These are phyloP conservation scores for Sminthurides aquaticus DNA, from an alignment of 2,888 invertebrate genomes.

Conservation along the genomic window DNA sequence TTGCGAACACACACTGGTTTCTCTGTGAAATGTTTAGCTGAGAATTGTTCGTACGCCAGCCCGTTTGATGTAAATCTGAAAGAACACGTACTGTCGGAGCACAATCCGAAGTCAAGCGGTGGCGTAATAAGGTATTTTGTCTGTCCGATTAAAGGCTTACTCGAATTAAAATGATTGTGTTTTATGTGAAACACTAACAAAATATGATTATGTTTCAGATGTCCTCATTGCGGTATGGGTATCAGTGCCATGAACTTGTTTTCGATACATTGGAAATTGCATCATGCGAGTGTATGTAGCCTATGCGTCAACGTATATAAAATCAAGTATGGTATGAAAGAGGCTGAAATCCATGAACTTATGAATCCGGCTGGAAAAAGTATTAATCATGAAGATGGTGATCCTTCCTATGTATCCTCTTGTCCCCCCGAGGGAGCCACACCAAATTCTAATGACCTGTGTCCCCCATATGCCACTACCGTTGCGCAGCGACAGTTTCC, in stretches of 20 bases:
- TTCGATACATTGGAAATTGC: slow-evolving; percentile 42
- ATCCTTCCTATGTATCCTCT: too few species aligned
- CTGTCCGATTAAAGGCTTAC: not conserved
- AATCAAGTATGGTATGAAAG: slow-evolving; percentile 38
- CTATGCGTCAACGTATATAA: slow-evolving; percentile 41
- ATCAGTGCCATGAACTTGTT: slow-evolving; percentile 38
- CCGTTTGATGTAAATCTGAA: slow-evolving; percentile 44
- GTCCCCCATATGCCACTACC: not conserved
- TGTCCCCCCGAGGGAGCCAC: too few species aligned
- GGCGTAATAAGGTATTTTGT: not conserved
- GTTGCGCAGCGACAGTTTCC: not conserved
- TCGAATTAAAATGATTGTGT: not conserved
- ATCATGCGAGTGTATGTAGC: slow-evolving; percentile 43
- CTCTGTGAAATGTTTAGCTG: slow-evolving; percentile 45
- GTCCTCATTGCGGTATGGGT: slow-evolving; percentile 44
- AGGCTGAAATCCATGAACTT: slow-evolving; percentile 40
- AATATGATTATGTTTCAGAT: too few species aligned
- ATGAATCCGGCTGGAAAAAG: not conserved
- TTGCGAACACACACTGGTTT: slow-evolving; percentile 50
- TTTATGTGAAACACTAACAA: too few species aligned
- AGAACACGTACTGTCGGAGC: slow-evolving; percentile 43
- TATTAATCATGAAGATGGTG: not conserved
- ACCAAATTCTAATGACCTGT: not conserved
- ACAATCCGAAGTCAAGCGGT: slow-evolving; percentile 10
- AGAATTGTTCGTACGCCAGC: slow-evolving; percentile 44